Evolutionary conservation across 2,797 vertebrate species (phyloP).

Genomic region (Sebastes hopkinsi): DNA sequence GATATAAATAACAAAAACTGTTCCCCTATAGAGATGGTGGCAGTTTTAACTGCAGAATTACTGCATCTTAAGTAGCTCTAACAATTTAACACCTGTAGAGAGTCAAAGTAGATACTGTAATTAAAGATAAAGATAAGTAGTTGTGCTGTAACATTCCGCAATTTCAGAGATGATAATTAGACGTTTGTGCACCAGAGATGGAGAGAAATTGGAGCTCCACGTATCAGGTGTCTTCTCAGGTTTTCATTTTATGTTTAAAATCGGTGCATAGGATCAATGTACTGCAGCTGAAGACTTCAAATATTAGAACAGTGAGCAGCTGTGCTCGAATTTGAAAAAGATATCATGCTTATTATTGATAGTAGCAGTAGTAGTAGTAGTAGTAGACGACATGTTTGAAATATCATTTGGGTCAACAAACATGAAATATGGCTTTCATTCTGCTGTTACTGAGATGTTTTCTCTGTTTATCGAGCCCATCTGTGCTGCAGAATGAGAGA

Average conservation of each 20-base stretch:
- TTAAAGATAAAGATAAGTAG: not conserved
- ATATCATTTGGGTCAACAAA: conserved; percentile 26
- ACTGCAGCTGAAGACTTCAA: not conserved
- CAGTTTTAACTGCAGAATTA: not conserved
- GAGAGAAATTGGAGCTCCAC: not conserved
- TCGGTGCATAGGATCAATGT: not conserved
- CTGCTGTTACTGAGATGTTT: conserved; percentile 31
- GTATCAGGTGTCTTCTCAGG: not conserved
- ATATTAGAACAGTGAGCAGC: not conserved
- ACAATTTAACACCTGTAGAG: not conserved
- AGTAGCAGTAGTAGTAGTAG: not conserved
- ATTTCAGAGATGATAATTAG: not conserved
- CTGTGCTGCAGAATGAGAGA: conserved; percentile 48
- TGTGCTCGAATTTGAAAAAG: not conserved
- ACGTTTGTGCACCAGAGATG: not conserved
- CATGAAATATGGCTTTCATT: not conserved
- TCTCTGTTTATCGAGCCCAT: conserved; percentile 20
- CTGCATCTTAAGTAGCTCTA: not conserved
- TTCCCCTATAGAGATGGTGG: not conserved
- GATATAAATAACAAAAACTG: not conserved
- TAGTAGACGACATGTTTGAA: not conserved
- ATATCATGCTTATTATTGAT: no score
- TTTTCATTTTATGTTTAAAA: not conserved
- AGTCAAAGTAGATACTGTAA: not conserved
- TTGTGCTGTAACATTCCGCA: not conserved